A percentile compares a stretch with the other conserved stretches of the same genome.
Conservation (phyloP, 2,113 vertebrate genomes). For the Hyla sarda region DNA sequence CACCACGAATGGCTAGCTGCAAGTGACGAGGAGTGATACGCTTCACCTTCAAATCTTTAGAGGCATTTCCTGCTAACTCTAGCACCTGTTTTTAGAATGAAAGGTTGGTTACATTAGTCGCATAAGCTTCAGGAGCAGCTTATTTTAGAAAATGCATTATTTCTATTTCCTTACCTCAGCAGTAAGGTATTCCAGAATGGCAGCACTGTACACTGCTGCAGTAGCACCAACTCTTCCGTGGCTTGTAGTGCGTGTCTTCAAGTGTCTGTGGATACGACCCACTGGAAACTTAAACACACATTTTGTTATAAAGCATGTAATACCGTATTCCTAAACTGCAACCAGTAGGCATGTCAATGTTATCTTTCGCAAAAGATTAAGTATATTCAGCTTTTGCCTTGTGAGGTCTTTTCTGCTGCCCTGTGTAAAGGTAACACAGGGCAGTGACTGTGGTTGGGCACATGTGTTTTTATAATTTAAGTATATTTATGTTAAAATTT, state of each 20-base stretch:
- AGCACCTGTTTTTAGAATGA: slow-evolving; percentile 79
- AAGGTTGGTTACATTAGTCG: background rate
- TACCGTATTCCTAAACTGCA: too few relatives aligned
- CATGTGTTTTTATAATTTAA: too few relatives aligned
- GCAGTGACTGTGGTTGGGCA: too few relatives aligned
- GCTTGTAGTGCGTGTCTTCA: slow-evolving; percentile 97
- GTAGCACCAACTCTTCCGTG: slow-evolving; percentile 97
- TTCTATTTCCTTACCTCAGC: slow-evolving; percentile 95
- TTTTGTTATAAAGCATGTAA: background rate
- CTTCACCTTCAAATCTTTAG: slow-evolving; percentile 98
- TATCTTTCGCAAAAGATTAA: too few relatives aligned
- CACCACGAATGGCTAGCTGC: slow-evolving; percentile 96
- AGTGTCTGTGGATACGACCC: slow-evolving; percentile 95
- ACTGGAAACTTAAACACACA: slow-evolving; percentile 86
- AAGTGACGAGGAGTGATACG: slow-evolving; percentile 96
- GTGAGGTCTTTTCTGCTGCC: too few relatives aligned
- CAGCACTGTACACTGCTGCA: slow-evolving; percentile 95
- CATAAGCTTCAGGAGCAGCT: too few relatives aligned
- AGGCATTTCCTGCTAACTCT: slow-evolving; percentile 97
- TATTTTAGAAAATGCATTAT: too few relatives aligned
- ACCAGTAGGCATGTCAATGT: too few relatives aligned
- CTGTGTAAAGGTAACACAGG: too few relatives aligned
- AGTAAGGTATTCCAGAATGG: slow-evolving; percentile 97
- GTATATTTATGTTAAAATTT: background rate
- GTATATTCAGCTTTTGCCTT: too few relatives aligned